Base-by-base conservation (phyloP, 2,888 invertebrate species). In the Adelognathus sp. region DNA sequence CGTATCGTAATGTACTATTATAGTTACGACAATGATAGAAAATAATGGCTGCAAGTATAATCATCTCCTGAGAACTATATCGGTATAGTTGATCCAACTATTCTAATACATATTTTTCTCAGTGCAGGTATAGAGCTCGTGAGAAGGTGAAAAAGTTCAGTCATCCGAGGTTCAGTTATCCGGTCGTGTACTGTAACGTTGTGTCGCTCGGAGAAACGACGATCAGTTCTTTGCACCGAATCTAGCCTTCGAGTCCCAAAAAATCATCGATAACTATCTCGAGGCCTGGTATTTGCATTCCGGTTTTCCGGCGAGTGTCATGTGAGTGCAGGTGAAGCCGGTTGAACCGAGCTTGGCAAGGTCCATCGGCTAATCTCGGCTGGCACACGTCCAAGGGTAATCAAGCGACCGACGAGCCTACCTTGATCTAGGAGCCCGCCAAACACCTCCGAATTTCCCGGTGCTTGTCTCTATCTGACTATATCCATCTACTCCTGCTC, bases 331-430 rank as follows among this genome's bases (percentile, higher is more conserved):
- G 2, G 6, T 39, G 27, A 18, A 21, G 46, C 33, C 16, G 11
- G 46, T 27, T 58, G 36, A 44, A 18, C 14, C n/a, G 18, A 16
- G 56, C 31, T 63, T 54, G 70, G 50, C 54, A 79, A 81, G 76
- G 79, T 81, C 63, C 81, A 81, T 81, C 81, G 76, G 79, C 82
- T 85, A 83, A 85, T 86, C 81, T 77, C 50, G 71, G 58, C 80
- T 84, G 86, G 86, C 84, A 52, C 46, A 31, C 24, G 69, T 79
- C 86, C 85, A 86, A 84, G 80, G 72, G 80, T 79, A 84, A 79
- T 79, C 79, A 72, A 67, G 60, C 75, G 79, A 67, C 50, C 74
- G 33, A 60, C 64, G 39, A 58, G 67, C 61, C 61, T 64, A 63
- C 75, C 71, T 75, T 72, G 79, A 79, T 71, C 71, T 72, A 66